These are phyloP conservation scores for Ethmia dodecea DNA, from an alignment of 2,888 invertebrate genomes.

Conservation along the genomic window DNA sequence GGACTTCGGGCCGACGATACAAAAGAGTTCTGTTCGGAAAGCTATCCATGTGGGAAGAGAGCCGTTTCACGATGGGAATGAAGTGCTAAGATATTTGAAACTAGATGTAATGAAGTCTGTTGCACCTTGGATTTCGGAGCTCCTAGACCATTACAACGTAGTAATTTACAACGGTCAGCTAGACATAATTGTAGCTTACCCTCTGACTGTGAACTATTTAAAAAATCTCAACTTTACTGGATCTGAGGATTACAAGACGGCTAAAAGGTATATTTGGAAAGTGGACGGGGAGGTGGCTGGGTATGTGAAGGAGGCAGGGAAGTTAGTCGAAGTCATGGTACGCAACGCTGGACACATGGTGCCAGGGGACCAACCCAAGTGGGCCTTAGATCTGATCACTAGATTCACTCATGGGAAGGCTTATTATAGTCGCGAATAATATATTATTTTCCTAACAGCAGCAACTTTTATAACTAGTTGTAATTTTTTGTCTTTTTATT, in stretches of 20 bases:
- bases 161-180: conserved; percentile 89
- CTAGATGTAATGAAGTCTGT: conserved; percentile 84
- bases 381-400: conserved; percentile 79
- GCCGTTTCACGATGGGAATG: conserved; percentile 71
- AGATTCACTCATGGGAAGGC: conserved; percentile 62
- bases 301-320: conserved; percentile 77
- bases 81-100: conserved; percentile 79
- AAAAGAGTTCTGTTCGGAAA: conserved; percentile 73
- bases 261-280: conserved; percentile 77
- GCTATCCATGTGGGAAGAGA: conserved; percentile 87
- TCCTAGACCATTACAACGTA: conserved; percentile 78
- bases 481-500: too few relatives aligned
- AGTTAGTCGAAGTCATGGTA: conserved; percentile 79
- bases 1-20: conserved; percentile 60
- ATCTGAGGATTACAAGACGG: conserved; percentile 72
- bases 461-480: too few relatives aligned
- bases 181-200: conserved; percentile 89
- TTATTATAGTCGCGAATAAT: too few relatives aligned
- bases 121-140: conserved; percentile 77
- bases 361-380: conserved; percentile 81
- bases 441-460: too few relatives aligned
- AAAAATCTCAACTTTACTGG: conserved; percentile 77
- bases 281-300: conserved; percentile 78
- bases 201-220: conserved; percentile 84
- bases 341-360: conserved; percentile 84